Base-by-base conservation (phyloP, 1,140 invertebrate species). In the Cydia pomonella region DNA sequence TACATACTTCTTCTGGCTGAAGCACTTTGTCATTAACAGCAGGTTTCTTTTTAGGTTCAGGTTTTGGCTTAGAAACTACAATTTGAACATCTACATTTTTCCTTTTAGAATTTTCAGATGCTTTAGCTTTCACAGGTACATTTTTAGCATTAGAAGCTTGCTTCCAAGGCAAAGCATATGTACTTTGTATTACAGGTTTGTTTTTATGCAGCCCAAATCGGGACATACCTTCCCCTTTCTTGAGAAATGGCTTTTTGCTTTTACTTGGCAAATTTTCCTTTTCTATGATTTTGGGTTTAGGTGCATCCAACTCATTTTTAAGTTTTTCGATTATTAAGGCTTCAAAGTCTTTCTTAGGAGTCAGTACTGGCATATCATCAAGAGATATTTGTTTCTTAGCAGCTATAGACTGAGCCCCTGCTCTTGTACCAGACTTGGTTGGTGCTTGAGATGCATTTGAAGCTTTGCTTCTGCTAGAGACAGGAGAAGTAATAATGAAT, bases 331-430 rank as follows among this genome's bases (percentile, higher is more conserved):
- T 27, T 10, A 93, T 44, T 59, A 91, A 79, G 6, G 81, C 73
- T 84, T 93, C 89, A 82, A 93, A 93, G 76, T 89, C 86, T 82
- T 87, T 88, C 77, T 86, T 90, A 18, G 90, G 89, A n/a, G 90
- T 84, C 10, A 92, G 53, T 74, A 93, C 88, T 9, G 90, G 90
- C 84, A 93, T 91, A 38, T 93, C 91, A 75, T 93, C 91, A n/a
- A 93, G 79, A 13, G 82, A 83, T 73, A 91, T 92, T 71, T 87
- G 83, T 77, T 87, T 91, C 73, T 82, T 84, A 23, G 62, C 3
- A 21, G 41, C 3, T 25, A 59, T n/a, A 50, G 77, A 59, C 59
- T 79, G 75, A 12, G 0, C 25, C 5, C 72, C 53, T 16, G 59
- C 63, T 44, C 73, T 72, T 33, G 72, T 16, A 33, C 44, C 75